A percentile compares a stretch with the other conserved stretches of the same genome.
Evolutionary conservation across 1,140 invertebrate genomes (phyloP).

Genomic region (Tetramorium simillimum): DNA sequence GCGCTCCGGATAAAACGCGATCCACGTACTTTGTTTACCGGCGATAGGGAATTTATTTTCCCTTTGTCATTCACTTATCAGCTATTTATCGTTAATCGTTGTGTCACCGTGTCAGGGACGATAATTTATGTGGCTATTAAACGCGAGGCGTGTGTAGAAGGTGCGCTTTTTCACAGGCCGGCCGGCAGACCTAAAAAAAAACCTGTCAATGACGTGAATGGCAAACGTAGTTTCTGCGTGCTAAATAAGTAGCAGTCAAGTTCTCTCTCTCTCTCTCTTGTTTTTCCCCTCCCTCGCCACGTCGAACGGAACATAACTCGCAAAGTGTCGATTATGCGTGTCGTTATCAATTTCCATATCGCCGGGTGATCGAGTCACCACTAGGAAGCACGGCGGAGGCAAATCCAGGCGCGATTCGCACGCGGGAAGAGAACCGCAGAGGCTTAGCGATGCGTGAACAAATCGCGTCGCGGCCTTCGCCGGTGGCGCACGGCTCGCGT

Average conservation of each 20-base stretch:
- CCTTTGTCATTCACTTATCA: conserved; percentile 26
- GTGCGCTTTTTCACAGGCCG: not conserved
- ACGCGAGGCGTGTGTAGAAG: not conserved
- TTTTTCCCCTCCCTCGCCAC: too few relatives aligned
- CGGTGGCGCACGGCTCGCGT: not conserved
- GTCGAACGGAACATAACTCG: not conserved
- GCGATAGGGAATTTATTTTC: conserved; percentile 5
- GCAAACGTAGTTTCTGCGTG: not conserved
- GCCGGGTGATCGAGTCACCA: not conserved
- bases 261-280: not conserved
- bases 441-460: conserved; percentile 26
- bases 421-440: conserved; percentile 1
- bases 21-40: not conserved
- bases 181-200: not conserved
- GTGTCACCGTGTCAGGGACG: conserved; percentile 14
- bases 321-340: not conserved
- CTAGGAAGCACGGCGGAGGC: not conserved
- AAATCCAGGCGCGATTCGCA: conserved; percentile 11
- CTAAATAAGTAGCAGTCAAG: not conserved
- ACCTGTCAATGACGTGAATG: not conserved
- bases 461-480: conserved; percentile 14
- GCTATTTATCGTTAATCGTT: conserved; percentile 2
- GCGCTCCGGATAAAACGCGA: not conserved
- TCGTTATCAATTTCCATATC: conserved; percentile 7
- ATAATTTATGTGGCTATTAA: conserved; percentile 19